Evolutionary conservation across 2,797 vertebrate species (phyloP).

Genomic region (Microtus agrestis): DNA sequence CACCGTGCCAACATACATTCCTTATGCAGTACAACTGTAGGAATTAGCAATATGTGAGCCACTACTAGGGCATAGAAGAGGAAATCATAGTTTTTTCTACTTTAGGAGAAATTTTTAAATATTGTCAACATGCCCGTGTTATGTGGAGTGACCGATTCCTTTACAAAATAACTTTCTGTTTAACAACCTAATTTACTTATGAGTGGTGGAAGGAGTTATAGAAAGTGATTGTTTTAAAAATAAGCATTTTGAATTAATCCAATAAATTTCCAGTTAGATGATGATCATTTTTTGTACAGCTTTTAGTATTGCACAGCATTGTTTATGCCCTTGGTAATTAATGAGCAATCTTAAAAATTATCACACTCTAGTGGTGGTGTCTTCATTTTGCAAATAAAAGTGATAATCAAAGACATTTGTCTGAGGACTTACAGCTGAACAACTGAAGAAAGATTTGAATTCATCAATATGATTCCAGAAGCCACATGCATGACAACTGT

Average conservation of each 20-base stretch:
- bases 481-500: background rate
- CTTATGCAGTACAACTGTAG: slow-evolving; percentile 43
- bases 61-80: slow-evolving; percentile 34
- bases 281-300: background rate
- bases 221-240: slow-evolving; percentile 31
- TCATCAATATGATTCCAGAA: background rate
- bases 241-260: background rate
- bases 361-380: background rate
- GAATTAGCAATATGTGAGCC: slow-evolving; percentile 18
- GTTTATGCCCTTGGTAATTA: background rate
- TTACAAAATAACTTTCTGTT: slow-evolving; percentile 23
- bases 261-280: background rate
- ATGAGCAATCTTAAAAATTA: background rate
- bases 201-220: background rate
- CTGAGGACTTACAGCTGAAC: background rate
- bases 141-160: background rate
- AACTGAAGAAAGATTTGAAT: background rate
- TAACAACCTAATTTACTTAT: slow-evolving; percentile 9
- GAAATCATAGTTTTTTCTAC: background rate
- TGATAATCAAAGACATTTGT: background rate
- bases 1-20: slow-evolving; percentile 59
- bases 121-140: slow-evolving; percentile 28
- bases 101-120: background rate
- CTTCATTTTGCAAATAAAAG: background rate
- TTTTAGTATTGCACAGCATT: background rate